Base-by-base conservation (phyloP, 2,888 invertebrate genomes). In the Mesorhabditis sp. region DNA sequence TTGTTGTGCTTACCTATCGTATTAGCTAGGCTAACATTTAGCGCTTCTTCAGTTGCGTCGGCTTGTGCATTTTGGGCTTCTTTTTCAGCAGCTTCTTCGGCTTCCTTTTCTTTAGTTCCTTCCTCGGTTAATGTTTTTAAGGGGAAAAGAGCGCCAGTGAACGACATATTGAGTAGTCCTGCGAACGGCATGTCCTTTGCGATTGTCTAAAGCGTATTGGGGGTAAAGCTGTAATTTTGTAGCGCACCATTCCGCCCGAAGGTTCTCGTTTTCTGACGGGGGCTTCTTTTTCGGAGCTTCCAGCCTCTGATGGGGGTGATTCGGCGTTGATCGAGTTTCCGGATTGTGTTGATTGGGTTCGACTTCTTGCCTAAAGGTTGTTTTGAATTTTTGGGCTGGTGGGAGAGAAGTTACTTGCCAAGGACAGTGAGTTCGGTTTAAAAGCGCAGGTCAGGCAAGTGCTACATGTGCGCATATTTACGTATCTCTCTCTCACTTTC, bases 31-130 rank as follows among this genome's bases (percentile, higher is more conserved):
- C 58, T 50, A 28, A 28, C 28, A 28, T 28, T 28, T 2, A 28
- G 28, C 28, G 28, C 28, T 28, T 28, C 28, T 28, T 28, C 28
- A 28, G 28, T 28, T 28, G 28, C 28, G 28, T 28, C n/a, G 58
- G 58, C 7, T 50, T 50, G 58, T 50, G 58, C 58, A 50, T 50
- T 50, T 50, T 50, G 7, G 58, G 58, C 58, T 50, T 50, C n/a
- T 10, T 50, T n/a, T 50, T 50, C 58, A n/a, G 58, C n/a, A 10
- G 58, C 58, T 50, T 50, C 58, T 50, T 50, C 58, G 7, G 7
- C 58, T n/a, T 50, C 58, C 7, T 50, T 50, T 50, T 50, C 58
- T 13, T 50, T 10, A n/a, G 7, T 50, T 2, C n/a, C n/a, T 50
- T 50, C 58, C n/a, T 50, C 58, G 58, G 58, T 50, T 50, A 50